These are phyloP conservation scores for Uropetala carovei DNA, from an alignment of 2,888 invertebrate genomes.

Conservation along the genomic window DNA sequence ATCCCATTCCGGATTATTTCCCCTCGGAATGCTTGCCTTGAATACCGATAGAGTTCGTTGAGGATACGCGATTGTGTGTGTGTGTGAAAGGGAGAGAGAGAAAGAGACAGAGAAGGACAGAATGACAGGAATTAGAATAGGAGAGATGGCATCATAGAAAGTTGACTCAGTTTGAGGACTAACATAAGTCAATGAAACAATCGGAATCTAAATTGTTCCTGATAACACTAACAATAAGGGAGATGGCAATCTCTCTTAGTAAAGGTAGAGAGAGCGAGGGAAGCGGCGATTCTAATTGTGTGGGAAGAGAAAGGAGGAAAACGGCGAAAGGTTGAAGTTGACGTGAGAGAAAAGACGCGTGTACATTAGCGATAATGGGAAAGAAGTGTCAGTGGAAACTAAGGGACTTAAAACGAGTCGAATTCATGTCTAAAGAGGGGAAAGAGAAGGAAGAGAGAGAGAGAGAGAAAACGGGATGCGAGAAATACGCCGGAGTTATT, in stretches of 20 bases:
- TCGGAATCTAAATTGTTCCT: no score
- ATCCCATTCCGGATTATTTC: background rate
- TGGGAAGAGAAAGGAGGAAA: background rate
- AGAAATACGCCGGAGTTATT: background rate
- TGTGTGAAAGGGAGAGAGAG: background rate
- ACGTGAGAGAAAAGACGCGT: conserved; percentile 23
- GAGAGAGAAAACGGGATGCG: background rate
- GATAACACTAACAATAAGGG: background rate
- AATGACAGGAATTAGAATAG: background rate
- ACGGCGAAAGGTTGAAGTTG: background rate
- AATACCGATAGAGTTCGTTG: background rate
- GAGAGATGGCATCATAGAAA: background rate
- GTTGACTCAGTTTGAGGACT: conserved; percentile 25
- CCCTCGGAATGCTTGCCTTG: background rate
- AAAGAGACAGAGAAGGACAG: background rate
- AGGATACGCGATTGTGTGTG: no score
- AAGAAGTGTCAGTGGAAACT: conserved; percentile 15
- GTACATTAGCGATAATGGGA: conserved; percentile 38
- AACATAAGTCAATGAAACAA: background rate
- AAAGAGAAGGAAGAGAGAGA: background rate
- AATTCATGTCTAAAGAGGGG: conserved; percentile 8
- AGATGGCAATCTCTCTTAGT: no score
- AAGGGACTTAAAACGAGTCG: conserved; percentile 11
- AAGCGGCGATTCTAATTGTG: no score
- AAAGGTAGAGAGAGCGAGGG: no score